A percentile compares a stretch with the other conserved stretches of the same genome.
Evolutionary conservation across 2,113 vertebrate genomes (phyloP).

Genomic region (Pholis gunnellus): DNA sequence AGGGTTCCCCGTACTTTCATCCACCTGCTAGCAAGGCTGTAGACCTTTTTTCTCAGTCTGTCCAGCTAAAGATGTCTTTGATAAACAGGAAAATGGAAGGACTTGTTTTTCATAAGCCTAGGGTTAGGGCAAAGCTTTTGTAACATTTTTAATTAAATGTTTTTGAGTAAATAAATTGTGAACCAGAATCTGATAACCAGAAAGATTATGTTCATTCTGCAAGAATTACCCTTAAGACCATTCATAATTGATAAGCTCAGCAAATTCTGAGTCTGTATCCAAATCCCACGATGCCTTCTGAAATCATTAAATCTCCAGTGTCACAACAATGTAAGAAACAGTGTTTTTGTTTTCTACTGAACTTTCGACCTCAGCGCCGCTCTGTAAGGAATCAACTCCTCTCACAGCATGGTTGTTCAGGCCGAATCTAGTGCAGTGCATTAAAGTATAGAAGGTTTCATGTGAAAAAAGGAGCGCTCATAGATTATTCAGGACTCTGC

Average conservation of each 20-base stretch:
- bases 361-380: not conserved
- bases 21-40: too few species aligned
- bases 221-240: not conserved
- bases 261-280: not conserved
- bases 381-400: not conserved
- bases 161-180: not conserved
- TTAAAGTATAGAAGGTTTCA: not conserved
- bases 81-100: not conserved
- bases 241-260: slow-evolving; percentile 18
- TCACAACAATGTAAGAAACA: not conserved
- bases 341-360: slow-evolving; percentile 1
- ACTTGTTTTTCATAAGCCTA: not conserved
- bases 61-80: not conserved
- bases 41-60: not conserved
- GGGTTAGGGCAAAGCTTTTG: not conserved
- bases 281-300: not conserved
- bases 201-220: slow-evolving; percentile 12
- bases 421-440: too few species aligned
- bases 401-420: too few species aligned
- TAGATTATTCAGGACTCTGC: not conserved
- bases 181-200: not conserved
- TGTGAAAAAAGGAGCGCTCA: not conserved
- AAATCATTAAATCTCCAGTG: not conserved
- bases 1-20: too few species aligned
- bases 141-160: not conserved